Evolutionary conservation across 2,797 vertebrate species (phyloP), one percentile per base, ranked within the genome.

Genomic region (Argentina silus): DNA sequence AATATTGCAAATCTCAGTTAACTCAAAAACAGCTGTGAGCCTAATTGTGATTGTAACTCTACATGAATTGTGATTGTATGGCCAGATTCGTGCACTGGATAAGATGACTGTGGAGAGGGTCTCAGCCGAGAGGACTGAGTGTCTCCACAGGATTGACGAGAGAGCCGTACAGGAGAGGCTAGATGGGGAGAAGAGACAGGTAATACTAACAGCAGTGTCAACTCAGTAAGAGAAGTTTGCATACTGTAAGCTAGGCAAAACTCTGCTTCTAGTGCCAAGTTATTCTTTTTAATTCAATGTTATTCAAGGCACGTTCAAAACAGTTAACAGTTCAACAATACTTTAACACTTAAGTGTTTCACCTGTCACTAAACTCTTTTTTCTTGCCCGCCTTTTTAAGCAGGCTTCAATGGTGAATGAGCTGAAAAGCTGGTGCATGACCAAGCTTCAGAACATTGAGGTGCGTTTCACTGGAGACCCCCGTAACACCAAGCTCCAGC

Each of bases 381-480:
- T 82, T 4, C 9, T 73, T 42, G 27, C 56, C 17, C 10, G 74
- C 1, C 50, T 42, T 86, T 86, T 88, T 70, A 87, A 80, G 60
- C 78, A 98, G 97, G 90, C 85, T 6, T 96, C 96, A 4, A 91
- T 98, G 84, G 95, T 96, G 0, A 92, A 91, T 14, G 97, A 99
- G 82, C 91, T 99, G 88, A 98, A 99, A 93, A 95, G 90, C 78
- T 99, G 98, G 98, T 99, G 97, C 88, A 80, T 96, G 89, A 88
- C 97, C 73, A 98, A 97, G 92, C 96, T 99, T 82, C 96, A 98
- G 83, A 95, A 93, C 86, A 92, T 97, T 86, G 97, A 99, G 86
- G 81, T 93, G 57, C 95, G 91, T 67, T 90, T 97, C 80, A 93
- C 92, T 17, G 94, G 94, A 70, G 96, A 97, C 21, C 89, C 91